Percentiles rank a stretch among this genome's conserved stretches.
phyloP scores from a whole-genome alignment of 1,140 invertebrate species.

The Linepithema humile region DNA sequence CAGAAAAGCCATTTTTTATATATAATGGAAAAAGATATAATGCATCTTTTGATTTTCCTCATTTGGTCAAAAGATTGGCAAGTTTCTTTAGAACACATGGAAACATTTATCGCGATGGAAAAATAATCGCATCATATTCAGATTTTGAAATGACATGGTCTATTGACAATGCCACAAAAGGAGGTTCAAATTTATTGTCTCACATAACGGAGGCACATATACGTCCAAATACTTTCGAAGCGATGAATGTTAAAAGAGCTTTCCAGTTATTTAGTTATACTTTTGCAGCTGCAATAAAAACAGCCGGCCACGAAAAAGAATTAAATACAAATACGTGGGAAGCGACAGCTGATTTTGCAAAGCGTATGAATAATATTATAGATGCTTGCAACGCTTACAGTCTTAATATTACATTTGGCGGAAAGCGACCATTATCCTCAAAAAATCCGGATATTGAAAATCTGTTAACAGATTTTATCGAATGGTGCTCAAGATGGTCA shows the following conservation, averaged over 20 bases:
- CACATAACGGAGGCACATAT: not conserved
- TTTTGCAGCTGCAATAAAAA: not conserved
- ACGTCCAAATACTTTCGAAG: too few species aligned
- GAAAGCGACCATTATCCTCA: not conserved
- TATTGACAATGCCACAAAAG: not conserved
- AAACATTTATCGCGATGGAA: not conserved
- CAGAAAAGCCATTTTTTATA: too few species aligned
- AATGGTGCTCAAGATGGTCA: not conserved
- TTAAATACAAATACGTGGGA: not conserved
- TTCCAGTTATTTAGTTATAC: not conserved
- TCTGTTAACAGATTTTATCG: not conserved
- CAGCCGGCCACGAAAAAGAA: not conserved
- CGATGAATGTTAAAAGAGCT: not conserved
- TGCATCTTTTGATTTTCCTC: not conserved
- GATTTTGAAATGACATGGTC: constrained; percentile 4
- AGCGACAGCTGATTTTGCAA: constrained; percentile 8
- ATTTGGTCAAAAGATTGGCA: not conserved
- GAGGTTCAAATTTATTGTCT: not conserved
- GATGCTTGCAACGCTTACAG: not conserved
- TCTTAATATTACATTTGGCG: not conserved
- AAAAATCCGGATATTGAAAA: constrained; percentile 4
- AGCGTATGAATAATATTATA: not conserved
- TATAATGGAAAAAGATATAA: not conserved
- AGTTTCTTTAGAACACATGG: not conserved
- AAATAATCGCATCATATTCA: not conserved